These are phyloP conservation scores for Manis javanica DNA, from an alignment of 2,797 vertebrate genomes.

Conservation along the genomic window DNA sequence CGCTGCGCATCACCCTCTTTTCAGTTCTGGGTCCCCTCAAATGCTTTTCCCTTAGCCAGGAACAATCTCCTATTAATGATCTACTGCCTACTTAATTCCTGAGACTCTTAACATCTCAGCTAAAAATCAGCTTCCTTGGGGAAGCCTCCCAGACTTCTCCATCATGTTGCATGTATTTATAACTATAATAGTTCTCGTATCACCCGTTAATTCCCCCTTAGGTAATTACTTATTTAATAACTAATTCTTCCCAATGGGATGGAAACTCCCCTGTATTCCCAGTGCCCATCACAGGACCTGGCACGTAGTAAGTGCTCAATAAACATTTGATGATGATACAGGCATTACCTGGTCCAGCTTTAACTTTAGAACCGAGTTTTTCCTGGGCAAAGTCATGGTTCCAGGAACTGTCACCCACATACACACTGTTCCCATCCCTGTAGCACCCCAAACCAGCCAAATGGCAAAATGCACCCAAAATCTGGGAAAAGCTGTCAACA, in stretches of 20 bases:
- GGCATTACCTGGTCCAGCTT: background rate
- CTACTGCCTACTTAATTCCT: background rate
- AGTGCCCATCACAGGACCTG: background rate
- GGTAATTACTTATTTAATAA: background rate
- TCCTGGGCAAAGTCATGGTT: background rate
- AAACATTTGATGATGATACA: background rate
- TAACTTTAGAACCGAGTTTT: background rate
- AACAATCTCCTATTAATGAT: background rate
- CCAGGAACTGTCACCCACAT: background rate
- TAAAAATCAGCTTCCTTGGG: background rate
- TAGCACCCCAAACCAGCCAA: slow-evolving; percentile 28
- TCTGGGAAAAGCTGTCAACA: slow-evolving; percentile 43
- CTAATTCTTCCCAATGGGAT: background rate
- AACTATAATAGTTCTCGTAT: background rate
- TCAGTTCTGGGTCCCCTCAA: background rate
- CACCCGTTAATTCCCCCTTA: background rate
- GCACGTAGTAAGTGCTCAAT: background rate
- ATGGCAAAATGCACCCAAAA: slow-evolving; percentile 39
- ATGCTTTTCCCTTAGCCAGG: background rate
- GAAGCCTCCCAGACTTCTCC: background rate
- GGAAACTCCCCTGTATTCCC: background rate
- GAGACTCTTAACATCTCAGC: background rate
- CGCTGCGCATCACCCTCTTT: background rate
- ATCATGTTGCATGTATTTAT: rapidly evolving
- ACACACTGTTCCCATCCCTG: background rate